Conservation (phyloP, 2,113 vertebrate species). For the Casuarius casuarius region DNA sequence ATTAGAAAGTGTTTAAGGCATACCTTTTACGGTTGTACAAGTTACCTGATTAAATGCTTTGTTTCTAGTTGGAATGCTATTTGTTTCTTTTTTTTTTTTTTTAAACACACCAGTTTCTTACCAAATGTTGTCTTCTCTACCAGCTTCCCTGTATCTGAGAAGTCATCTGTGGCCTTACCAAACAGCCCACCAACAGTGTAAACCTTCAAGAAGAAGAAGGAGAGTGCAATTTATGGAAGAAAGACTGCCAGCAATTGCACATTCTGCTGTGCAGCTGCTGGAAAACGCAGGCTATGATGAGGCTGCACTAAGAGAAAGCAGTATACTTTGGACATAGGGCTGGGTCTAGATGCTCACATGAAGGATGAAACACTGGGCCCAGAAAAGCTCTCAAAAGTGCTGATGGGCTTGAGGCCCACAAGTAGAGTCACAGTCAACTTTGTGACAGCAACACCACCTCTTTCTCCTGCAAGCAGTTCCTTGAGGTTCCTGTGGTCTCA, state of each 20-base stretch:
- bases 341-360: rapidly evolving
- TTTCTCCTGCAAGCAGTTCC: background rate
- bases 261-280: background rate
- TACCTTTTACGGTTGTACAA: background rate
- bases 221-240: background rate
- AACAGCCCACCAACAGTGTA: conserved; percentile 90
- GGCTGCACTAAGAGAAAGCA: background rate
- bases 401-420: background rate
- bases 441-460: background rate
- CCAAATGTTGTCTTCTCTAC: conserved; percentile 91
- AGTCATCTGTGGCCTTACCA: conserved; percentile 90
- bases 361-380: background rate
- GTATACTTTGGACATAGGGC: background rate
- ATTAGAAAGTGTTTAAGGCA: background rate
- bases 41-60: background rate
- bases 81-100: background rate
- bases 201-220: conserved; percentile 74
- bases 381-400: background rate
- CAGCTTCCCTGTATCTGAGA: conserved; percentile 83
- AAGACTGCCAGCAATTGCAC: background rate
- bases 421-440: background rate
- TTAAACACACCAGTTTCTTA: conserved; percentile 59
- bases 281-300: background rate
- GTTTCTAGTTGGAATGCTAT: background rate
- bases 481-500: background rate